Conservation (phyloP, 2,888 invertebrate genomes). For the Monoplex corrugatus region DNA sequence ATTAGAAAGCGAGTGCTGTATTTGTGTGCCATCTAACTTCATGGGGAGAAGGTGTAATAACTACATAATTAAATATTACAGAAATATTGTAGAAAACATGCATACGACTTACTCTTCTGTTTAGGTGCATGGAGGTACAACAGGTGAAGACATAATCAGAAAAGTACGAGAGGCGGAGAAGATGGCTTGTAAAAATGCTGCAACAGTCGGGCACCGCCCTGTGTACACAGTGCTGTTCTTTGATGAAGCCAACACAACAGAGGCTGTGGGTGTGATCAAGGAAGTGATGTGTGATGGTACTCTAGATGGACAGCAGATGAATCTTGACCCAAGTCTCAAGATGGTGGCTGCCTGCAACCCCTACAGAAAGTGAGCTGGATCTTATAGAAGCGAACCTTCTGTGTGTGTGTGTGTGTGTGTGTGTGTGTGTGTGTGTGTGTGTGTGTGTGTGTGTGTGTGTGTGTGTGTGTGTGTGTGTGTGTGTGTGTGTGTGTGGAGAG, state of each 20-base stretch:
- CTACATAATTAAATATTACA: no score
- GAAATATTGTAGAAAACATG: no score
- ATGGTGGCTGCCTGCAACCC: slow-evolving; percentile 80
- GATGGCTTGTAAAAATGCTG: slow-evolving; percentile 22
- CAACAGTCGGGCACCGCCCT: slow-evolving; percentile 41
- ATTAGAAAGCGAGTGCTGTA: no score
- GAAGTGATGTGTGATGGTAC: slow-evolving; percentile 79
- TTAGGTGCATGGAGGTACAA: slow-evolving; percentile 78
- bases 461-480: not conserved
- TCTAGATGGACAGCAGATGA: slow-evolving; percentile 70
- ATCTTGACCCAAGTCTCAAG: slow-evolving; percentile 68
- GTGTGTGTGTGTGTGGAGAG: not conserved
- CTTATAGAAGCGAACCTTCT: not conserved
- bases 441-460: not conserved
- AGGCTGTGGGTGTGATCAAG: slow-evolving; percentile 78
- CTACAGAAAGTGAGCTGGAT: slow-evolving; percentile 74
- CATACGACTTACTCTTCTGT: no score
- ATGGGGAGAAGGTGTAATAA: no score
- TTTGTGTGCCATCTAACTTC: no score
- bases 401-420: slow-evolving; percentile 13
- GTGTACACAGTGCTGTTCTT: slow-evolving; percentile 77
- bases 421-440: not conserved
- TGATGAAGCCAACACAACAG: slow-evolving; percentile 80
- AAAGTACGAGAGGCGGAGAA: slow-evolving; percentile 70
- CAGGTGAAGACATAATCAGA: slow-evolving; percentile 70